phyloP scores from a whole-genome alignment of 2,888 invertebrate genomes.

The Orchesella flavescens region DNA sequence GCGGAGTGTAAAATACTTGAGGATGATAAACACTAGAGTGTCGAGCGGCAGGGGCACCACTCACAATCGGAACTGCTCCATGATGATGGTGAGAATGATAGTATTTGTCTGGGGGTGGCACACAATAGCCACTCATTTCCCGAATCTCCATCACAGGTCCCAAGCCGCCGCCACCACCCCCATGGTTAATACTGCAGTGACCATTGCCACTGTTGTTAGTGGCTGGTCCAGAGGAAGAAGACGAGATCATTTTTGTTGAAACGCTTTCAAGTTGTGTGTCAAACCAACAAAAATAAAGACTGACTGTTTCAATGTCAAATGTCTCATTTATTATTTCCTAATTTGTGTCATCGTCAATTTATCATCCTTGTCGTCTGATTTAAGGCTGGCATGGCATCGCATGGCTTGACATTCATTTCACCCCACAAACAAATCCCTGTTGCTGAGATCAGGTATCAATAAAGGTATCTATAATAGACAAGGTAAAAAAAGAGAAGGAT shows the following conservation, averaged over 20 bases:
- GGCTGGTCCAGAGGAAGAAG: background rate
- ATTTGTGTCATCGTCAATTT: background rate
- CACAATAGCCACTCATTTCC: slow-evolving; percentile 44
- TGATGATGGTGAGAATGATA: slow-evolving; percentile 23
- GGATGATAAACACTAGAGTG: slow-evolving; percentile 56
- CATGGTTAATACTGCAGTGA: slow-evolving; percentile 41
- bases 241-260: background rate
- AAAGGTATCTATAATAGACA: no score
- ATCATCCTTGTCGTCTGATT: background rate
- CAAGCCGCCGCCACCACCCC: slow-evolving; percentile 21
- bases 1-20: slow-evolving; percentile 58
- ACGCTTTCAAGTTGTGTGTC: no score
- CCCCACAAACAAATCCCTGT: no score
- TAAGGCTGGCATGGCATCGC: no score
- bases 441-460: no score
- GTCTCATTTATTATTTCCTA: no score
- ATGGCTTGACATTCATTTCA: no score
- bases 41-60: background rate
- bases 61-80: background rate
- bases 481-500: no score
- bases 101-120: slow-evolving; percentile 42
- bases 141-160: slow-evolving; percentile 59
- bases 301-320: no score
- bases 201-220: background rate
- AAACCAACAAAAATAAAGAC: no score